Evolutionary conservation across 2,797 vertebrate species (phyloP).

Genomic region (Mastacembelus armatus): DNA sequence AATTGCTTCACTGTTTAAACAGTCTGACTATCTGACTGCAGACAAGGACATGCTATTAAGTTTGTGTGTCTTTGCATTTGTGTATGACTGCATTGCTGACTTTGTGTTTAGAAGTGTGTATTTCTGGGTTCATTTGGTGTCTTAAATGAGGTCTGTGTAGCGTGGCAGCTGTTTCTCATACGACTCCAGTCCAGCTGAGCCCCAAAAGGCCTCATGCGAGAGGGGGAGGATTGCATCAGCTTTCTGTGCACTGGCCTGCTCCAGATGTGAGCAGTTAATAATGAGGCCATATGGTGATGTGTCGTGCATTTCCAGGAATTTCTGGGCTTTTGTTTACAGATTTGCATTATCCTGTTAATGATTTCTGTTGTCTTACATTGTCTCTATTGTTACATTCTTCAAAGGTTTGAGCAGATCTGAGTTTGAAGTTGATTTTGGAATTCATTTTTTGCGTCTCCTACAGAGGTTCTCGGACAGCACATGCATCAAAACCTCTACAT

Average conservation of each 20-base stretch:
- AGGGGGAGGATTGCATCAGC: conserved; percentile 74
- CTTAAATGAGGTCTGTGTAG: conserved; percentile 40
- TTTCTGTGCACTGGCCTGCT: conserved; percentile 26
- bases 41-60: conserved; percentile 1
- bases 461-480: background rate
- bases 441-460: too few species aligned
- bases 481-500: too few species aligned
- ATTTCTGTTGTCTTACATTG: background rate
- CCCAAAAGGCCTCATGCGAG: conserved; percentile 46
- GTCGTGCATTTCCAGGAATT: conserved; percentile 35
- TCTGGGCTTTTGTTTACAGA: conserved; percentile 10
- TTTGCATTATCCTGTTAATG: background rate
- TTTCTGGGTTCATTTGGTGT: conserved; percentile 28
- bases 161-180: conserved; percentile 47
- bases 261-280: conserved; percentile 65
- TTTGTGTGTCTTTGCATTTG: conserved; percentile 26
- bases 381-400: background rate
- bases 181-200: conserved; percentile 44
- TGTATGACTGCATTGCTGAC: background rate
- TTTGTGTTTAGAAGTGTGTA: conserved; percentile 11
- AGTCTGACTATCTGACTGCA: conserved; percentile 20
- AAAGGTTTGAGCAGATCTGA: background rate
- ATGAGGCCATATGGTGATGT: conserved; percentile 8
- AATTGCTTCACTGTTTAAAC: conserved; percentile 53
- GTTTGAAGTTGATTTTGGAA: too few species aligned